These are phyloP conservation scores for Staurois parvus DNA, from an alignment of 2,797 vertebrate genomes.

Conservation along the genomic window DNA sequence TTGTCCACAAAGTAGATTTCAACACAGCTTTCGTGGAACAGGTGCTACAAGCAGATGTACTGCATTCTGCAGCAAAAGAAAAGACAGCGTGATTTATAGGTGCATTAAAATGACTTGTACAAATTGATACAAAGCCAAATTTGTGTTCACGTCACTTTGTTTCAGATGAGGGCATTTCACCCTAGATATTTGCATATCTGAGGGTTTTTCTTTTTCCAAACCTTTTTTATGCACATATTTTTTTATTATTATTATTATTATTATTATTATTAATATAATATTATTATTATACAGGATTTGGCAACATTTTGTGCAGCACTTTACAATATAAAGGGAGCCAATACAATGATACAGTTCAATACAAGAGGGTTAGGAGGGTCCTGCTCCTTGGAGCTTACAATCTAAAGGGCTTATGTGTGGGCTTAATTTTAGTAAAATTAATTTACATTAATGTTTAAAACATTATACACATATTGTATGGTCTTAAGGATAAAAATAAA, in stretches of 20 bases:
- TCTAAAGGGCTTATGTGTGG: no score
- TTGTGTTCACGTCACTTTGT: slow-evolving; percentile 25
- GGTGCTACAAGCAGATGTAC: slow-evolving; percentile 49
- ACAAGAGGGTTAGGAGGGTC: no score
- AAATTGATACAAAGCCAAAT: slow-evolving; percentile 43
- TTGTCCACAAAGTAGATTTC: slow-evolving; percentile 32
- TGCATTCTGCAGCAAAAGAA: slow-evolving; percentile 25
- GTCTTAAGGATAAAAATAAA: neutral
- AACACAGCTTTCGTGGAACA: slow-evolving; percentile 27
- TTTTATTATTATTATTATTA: no score
- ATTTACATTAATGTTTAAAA: neutral
- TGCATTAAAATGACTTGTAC: slow-evolving; percentile 42
- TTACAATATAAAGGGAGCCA: no score
- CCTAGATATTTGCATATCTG: slow-evolving; percentile 11
- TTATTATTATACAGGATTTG: no score
- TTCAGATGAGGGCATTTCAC: slow-evolving; percentile 11
- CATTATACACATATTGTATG: neutral
- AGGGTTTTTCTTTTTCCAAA: neutral
- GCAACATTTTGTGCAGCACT: no score
- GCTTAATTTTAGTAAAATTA: neutral
- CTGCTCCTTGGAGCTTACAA: no score
- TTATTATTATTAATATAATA: no score
- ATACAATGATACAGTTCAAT: no score
- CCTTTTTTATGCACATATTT: neutral
- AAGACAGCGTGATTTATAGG: slow-evolving; percentile 45